phyloP scores from a whole-genome alignment of 2,113 vertebrate genomes.

The Heterochromis multidens region DNA sequence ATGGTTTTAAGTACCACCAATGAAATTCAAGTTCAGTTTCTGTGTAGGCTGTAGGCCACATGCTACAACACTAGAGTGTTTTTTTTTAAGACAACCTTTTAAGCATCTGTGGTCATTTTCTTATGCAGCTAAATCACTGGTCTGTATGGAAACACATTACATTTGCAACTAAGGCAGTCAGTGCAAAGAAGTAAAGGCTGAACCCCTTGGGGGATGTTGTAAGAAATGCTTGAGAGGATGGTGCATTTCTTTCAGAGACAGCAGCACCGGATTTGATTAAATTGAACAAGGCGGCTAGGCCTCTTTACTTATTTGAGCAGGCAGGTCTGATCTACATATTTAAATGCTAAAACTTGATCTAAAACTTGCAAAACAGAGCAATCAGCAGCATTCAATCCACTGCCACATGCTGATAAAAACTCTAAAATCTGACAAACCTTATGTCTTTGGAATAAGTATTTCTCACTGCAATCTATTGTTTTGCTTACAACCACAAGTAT shows the following conservation, averaged over 20 bases:
- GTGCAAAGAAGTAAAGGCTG: neutral
- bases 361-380: constrained; percentile 19
- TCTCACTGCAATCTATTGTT: neutral
- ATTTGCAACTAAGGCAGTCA: neutral
- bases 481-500: neutral
- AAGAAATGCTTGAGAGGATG: neutral
- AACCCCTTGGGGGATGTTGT: neutral
- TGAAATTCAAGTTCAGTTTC: neutral
- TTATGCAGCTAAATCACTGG: neutral
- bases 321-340: neutral
- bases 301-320: neutral
- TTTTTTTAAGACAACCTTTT: neutral
- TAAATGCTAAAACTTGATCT: constrained; percentile 28
- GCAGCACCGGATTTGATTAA: neutral
- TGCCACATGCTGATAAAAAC: neutral
- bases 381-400: neutral
- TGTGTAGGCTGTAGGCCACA: neutral
- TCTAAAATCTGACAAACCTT: neutral
- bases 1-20: neutral
- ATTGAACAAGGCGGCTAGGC: neutral
- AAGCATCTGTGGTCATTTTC: neutral
- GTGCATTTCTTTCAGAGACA: constrained; percentile 1
- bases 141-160: neutral
- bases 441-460: neutral
- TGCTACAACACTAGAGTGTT: neutral